Base-by-base conservation (phyloP, 1,140 invertebrate genomes). In the Tribolium castaneum region DNA sequence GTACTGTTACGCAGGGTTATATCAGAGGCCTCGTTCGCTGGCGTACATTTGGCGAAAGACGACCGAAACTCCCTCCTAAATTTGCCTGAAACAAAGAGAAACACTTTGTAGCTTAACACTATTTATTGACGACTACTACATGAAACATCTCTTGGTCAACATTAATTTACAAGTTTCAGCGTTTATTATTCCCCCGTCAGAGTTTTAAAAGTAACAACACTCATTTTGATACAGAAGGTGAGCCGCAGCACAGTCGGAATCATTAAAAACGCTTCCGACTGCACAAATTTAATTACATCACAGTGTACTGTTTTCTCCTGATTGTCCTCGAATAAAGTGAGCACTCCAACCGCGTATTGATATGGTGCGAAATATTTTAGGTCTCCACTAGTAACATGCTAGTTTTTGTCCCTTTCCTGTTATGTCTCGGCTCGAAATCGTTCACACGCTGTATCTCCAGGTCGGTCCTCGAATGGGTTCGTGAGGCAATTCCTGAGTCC, bases 1-100 rank as follows among this genome's bases (percentile, higher is more conserved):
- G 80, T 82, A 30, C 76, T 78, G 50, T 54, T 80, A 14, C 80
- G 79, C 9, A 73, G 66, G 35, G 54, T 49, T 9, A 78, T 22
- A 3, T 82, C 79, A 10, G 80, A 75, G 7, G 54, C 19, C 51
- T 80, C 75, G 19, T 78, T 25, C 34, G 56, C 51, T 70, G 70
- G 25, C 71, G 25, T 78, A 76, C 82, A 83, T 22, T 82, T 75
- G 66, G 50, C 13, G 51, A 78, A 78, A 13, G 76, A 56, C 3
- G 70, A 56, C 1, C 52, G 70, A 59, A 78, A 78, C 49, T 78
- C 76, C 22, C 70, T 71, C 70, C 70, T 72, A 70, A 78, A 78
- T 59, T 73, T 78, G 2, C 76, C 76, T 78, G 76, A 25, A 73
- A 76, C 59, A 70, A 70, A 76, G 66, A 76, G 12, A 50, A 76